Conservation (phyloP, 2,113 vertebrate genomes). For the Crocuta crocuta region DNA sequence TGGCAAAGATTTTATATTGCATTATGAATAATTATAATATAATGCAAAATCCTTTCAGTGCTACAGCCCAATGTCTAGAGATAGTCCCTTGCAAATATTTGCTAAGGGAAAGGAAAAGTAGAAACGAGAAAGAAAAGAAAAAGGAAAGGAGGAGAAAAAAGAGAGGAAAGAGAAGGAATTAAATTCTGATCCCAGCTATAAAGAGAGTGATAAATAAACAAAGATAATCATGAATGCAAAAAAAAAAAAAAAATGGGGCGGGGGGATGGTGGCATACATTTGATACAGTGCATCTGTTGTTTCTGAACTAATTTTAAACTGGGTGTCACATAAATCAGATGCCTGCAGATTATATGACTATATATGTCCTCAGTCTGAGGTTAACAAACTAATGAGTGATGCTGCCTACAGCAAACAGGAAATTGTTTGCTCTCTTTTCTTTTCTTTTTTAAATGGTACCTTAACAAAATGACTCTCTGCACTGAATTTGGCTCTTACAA, state of each 20-base stretch:
- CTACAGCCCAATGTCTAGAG: neutral
- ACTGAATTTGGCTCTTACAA: neutral
- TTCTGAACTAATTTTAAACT: constrained; percentile 25
- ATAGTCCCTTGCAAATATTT: neutral
- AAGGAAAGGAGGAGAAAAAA: too few relatives aligned
- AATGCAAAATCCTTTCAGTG: neutral
- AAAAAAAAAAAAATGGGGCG: too few relatives aligned
- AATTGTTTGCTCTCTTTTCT: neutral
- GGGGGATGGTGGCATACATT: neutral
- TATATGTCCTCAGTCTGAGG: neutral
- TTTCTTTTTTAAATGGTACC: neutral
- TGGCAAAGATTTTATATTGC: neutral
- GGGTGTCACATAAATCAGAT: neutral
- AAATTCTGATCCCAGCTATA: neutral
- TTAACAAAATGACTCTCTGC: neutral
- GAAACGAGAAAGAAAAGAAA: neutral
- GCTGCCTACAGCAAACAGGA: neutral
- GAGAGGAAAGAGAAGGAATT: neutral
- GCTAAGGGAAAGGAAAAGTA: neutral
- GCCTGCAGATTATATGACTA: neutral
- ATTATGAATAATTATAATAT: neutral
- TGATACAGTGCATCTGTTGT: neutral
- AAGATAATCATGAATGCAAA: neutral
- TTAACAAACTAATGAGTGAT: neutral
- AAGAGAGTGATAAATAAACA: neutral